These are phyloP conservation scores for Podarcis lilfordi DNA, from an alignment of 2,797 vertebrate genomes.

Conservation along the genomic window DNA sequence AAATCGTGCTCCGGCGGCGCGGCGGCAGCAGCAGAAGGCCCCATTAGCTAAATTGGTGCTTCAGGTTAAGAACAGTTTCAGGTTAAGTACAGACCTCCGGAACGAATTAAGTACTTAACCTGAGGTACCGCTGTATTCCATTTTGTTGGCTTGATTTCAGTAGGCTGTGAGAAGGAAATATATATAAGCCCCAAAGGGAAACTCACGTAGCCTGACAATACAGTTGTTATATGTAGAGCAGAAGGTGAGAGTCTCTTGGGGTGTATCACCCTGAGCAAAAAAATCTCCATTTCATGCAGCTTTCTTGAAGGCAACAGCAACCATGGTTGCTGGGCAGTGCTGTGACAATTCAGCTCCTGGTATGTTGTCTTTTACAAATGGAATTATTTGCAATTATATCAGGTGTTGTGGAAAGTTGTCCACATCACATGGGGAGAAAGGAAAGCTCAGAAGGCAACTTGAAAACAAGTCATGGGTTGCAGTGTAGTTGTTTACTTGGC, in stretches of 20 bases:
- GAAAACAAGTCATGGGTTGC: conserved; percentile 20
- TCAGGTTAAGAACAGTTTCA: too few relatives aligned
- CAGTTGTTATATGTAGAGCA: neutral
- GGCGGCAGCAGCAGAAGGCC: too few relatives aligned
- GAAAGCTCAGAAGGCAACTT: neutral
- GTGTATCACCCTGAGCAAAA: neutral
- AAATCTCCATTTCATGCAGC: accelerated
- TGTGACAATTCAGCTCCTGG: conserved; percentile 19
- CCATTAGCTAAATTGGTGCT: too few relatives aligned
- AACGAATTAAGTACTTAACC: too few relatives aligned
- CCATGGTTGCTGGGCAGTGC: neutral
- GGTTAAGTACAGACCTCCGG: too few relatives aligned
- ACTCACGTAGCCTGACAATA: neutral
- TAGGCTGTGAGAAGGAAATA: conserved; percentile 18
- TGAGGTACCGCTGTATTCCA: neutral
- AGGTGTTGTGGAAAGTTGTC: conserved; percentile 22
- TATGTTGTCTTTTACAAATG: conserved; percentile 29
- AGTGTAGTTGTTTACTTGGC: conserved; percentile 19
- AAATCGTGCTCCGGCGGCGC: too few relatives aligned
- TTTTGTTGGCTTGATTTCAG: conserved; percentile 8
- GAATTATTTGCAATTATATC: conserved; percentile 4
- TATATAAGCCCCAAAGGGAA: neutral
- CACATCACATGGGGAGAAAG: neutral
- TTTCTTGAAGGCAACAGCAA: conserved; percentile 21
- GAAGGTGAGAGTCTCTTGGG: neutral